Evolutionary conservation across 2,797 vertebrate species (phyloP).

Genomic region (Sebastolobus altivelis): DNA sequence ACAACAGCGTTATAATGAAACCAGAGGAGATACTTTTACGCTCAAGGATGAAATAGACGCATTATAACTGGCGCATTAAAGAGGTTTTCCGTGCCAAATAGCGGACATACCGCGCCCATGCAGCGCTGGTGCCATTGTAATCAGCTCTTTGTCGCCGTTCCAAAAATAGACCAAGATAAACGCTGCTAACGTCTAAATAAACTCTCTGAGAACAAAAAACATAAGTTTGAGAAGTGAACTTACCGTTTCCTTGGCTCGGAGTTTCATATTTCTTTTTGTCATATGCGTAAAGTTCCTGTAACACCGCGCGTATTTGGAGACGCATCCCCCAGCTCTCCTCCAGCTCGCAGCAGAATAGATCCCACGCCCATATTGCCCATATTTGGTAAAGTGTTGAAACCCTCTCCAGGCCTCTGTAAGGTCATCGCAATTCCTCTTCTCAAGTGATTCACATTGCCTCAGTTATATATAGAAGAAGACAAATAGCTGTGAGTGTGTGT

Average conservation of each 20-base stretch:
- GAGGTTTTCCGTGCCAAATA: slow-evolving; percentile 10
- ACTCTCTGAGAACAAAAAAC: rapidly evolving
- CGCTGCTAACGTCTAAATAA: rapidly evolving
- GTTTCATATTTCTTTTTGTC: not conserved
- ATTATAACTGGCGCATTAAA: not conserved
- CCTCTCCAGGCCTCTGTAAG: not conserved
- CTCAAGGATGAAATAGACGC: rapidly evolving
- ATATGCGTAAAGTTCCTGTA: slow-evolving; percentile 1
- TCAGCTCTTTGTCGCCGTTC: not conserved
- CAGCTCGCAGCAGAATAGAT: not conserved
- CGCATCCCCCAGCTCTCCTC: slow-evolving; percentile 45
- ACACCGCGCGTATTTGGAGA: slow-evolving; percentile 2
- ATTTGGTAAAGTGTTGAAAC: slow-evolving; percentile 67
- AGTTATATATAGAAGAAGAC: too few relatives aligned
- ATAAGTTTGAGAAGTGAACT: not conserved
- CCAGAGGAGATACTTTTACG: rapidly evolving
- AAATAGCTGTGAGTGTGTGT: too few relatives aligned
- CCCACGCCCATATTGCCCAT: slow-evolving; percentile 67
- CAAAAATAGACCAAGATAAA: slow-evolving; percentile 9
- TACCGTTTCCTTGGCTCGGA: slow-evolving; percentile 42
- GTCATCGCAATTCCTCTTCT: slow-evolving; percentile 22
- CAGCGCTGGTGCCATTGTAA: not conserved
- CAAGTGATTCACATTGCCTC: not conserved
- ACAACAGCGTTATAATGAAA: too few relatives aligned
- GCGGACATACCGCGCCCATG: slow-evolving; percentile 60